Evolutionary conservation across 2,113 vertebrate genomes (phyloP), one percentile per base, ranked within the genome.

Genomic region (Limanda limanda): DNA sequence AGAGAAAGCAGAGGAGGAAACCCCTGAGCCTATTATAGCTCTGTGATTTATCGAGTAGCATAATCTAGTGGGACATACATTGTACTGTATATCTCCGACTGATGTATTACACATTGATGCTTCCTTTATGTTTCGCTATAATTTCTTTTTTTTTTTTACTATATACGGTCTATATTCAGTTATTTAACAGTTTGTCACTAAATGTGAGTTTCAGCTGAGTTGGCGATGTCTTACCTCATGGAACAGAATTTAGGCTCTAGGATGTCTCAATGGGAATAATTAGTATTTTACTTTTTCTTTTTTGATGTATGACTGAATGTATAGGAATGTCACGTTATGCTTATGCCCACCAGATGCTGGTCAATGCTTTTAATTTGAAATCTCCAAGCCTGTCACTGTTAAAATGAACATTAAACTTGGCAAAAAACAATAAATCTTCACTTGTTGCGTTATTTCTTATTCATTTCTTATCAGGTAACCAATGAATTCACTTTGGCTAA

Each of bases 1-100:
- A 67, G 90, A 92, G 74, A 91, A 90, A 17, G 89, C 81, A 48
- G 91, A 88, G 78, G 78, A 59, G 40, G 85, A 90, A 82, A 88
- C 70, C 20, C 59, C 79, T 17, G 91, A 91, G 76, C 91, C 88
- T 0, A 89, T 93, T 60, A 82, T 93, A 86, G 57, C 82, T 57
- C 71, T 92, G 89, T 93, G 86, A 91, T 79, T 71, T 40, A 21
- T 8, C 52, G 11, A 52, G 12, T 17, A 31, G 13, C 21, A 60
- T 21, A 54, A 63, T 79, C 42, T 68, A 74, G 21, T 60, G 40
- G 66, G 56, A 76, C 42, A 64, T 69, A 51, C 35, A 68, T 24
- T 35, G 37, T 61, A 65, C 21, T 69, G 58, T 55, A 17, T 48
- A 68, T 64, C 62, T 31, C 51, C 68, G 1, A 67, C 51, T 72